Evolutionary conservation across 2,113 vertebrate genomes (phyloP), one percentile per base, ranked within the genome.

Genomic region (Chaetodon trifascialis): DNA sequence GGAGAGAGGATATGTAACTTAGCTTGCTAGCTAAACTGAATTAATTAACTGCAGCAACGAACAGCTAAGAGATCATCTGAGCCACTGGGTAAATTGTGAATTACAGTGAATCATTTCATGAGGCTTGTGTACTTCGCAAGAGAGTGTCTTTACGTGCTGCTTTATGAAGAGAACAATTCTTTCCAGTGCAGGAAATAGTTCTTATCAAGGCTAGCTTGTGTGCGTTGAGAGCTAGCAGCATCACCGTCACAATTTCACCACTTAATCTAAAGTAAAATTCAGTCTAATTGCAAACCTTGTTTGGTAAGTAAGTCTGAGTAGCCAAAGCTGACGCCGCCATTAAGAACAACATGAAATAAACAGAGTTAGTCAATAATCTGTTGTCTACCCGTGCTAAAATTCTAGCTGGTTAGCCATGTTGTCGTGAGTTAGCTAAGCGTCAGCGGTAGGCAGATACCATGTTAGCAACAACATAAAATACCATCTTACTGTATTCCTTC

Each of bases 391-490:
- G 4, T 65, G 74, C 83, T 79, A 84, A 79, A 25, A 58, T 55
- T 47, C 59, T 86, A 83, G 87, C 91, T 68, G 8, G 79, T 86
- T 93, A 93, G 88, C 86, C 72, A 58, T 72, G 70, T 85, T 87
- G 64, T 79, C 69, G 73, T 76, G 75, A 70, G 86, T 82, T 63
- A 75, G 85, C 78, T 77, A 66, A 30, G 65, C 81, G 56, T 16
- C 15, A 40, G 75, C 30, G 30, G 40, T 62, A 62, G 52, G 30
- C 16, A 68, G 23, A 52, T 65, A 71, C 40, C 64, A 47, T 62
- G 68, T 58, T 87, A 85, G 85, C 82, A 71, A 79, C 51, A 73
- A 64, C 75, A 70, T 38, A 11, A 64, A 67, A 38, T 38, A 42
- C 14, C 19, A 12, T 16, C 36, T 23, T 5, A 2, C 40, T 16